Percentiles rank a stretch among this genome's conserved stretches.
Evolutionary conservation across 2,113 vertebrate species (phyloP).

Genomic region (Tenrec ecaudatus): DNA sequence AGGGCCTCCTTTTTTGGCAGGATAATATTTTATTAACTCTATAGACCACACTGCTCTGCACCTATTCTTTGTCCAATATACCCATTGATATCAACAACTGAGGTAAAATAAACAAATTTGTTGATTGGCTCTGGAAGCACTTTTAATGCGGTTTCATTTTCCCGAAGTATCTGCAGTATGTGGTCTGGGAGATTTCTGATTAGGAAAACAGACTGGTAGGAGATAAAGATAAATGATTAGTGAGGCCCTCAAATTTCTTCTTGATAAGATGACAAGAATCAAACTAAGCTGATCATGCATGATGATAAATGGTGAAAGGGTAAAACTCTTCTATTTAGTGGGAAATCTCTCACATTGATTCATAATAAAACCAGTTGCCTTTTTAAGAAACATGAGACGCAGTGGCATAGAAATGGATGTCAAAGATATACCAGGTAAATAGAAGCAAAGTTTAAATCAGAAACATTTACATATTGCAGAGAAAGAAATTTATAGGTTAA

Average conservation of each 20-base stretch:
- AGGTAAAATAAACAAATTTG: not conserved
- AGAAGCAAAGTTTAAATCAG: not conserved
- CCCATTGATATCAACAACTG: constrained; percentile 1
- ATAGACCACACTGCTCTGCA: fast-evolving
- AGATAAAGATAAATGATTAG: not conserved
- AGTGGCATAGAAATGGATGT: not conserved
- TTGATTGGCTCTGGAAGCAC: too few species aligned
- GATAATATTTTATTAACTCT: not conserved
- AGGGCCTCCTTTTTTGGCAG: not conserved
- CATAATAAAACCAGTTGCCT: not conserved
- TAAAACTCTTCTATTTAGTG: not conserved
- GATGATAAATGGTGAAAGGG: not conserved
- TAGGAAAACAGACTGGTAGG: not conserved
- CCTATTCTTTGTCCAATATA: not conserved
- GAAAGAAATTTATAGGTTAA: not conserved
- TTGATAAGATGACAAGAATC: not conserved
- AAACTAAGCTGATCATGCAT: too few species aligned
- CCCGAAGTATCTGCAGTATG: too few species aligned
- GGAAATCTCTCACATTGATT: not conserved
- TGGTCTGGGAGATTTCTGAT: not conserved
- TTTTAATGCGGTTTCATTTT: not conserved
- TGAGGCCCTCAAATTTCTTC: not conserved
- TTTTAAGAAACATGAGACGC: not conserved
- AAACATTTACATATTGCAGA: not conserved
- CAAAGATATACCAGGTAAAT: not conserved